Evolutionary conservation across 1,140 invertebrate genomes (phyloP), one percentile per base, ranked within the genome.

Genomic region (Anthonomus grandis): DNA sequence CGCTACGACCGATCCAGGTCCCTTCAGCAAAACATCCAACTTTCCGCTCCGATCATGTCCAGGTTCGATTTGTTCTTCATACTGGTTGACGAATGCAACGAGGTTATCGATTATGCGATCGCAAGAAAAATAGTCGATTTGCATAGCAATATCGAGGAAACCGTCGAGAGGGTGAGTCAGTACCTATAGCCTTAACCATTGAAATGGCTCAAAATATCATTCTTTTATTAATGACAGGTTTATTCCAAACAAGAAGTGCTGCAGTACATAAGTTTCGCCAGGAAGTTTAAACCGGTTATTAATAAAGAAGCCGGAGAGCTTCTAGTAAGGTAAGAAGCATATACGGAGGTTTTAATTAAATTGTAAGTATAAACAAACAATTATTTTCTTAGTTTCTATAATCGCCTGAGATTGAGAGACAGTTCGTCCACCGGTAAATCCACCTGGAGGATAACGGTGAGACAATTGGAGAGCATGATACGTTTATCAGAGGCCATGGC

Each of bases 21-120:
- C 0, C 76, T 99, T 1, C 90, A 96, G 63, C 93, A 98, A 70
- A 99, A 99, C 75, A 89, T 99, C 0, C 79, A 86, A 2, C 75
- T 99, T 8, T 87, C 91, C 0, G 95, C 96, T 0, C 97, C 97
- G 0, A 98, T 99, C 66, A 98, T 99, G 95, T 99, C 97, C 0
- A 81, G 97, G 70, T 99, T 99, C 74, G 97, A 99, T 79, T 77
- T 99, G 0, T 99, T 99, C 76, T 99, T 99, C 76, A 94, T 99
- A 65, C 78, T 99, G 0, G 89, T 98, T 3, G 95, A 97, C 75
- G 93, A 97, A 71, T 91, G 90, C 65, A 96, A 94, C 74, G 93
- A 96, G 76, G 86, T 93, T 56, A 85, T 91, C 1, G 96, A 98
- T 76, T 97, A 95, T 72, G 93, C 93, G 0, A 98, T 99, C 57